Evolutionary conservation across 37 sponge, comb jelly and placozoan species (phyloP).

Genomic region (Cliona cf. orientalis): DNA sequence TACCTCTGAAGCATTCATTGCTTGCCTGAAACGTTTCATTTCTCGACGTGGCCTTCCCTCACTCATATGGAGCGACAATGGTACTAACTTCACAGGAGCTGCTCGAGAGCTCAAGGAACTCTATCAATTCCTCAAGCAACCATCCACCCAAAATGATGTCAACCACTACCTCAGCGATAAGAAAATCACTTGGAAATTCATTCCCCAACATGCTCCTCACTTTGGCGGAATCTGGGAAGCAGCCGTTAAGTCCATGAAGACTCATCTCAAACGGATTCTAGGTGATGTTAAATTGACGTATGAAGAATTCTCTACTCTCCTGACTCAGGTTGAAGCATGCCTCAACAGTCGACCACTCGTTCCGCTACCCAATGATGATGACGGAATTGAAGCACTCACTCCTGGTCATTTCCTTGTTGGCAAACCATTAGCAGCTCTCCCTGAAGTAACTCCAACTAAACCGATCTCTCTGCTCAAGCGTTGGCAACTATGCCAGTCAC

Average conservation of each 20-base stretch:
- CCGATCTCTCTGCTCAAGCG: background rate
- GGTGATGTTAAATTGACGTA: slow-evolving; percentile 16
- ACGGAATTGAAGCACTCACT: slow-evolving; percentile 29
- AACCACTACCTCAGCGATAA: background rate
- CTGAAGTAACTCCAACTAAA: background rate
- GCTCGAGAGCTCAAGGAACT: slow-evolving; percentile 36
- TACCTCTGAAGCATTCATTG: slow-evolving; percentile 41
- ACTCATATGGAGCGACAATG: slow-evolving; percentile 52
- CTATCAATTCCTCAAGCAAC: slow-evolving; percentile 8
- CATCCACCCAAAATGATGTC: slow-evolving; percentile 9
- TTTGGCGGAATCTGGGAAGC: slow-evolving; percentile 54
- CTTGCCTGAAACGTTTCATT: slow-evolving; percentile 29
- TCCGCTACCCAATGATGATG: slow-evolving; percentile 32
- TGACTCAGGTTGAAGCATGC: slow-evolving; percentile 36
- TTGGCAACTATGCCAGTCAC: slow-evolving; percentile 29
- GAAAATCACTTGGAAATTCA: slow-evolving; percentile 41
- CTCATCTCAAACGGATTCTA: slow-evolving; percentile 24
- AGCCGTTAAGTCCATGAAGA: slow-evolving; percentile 34
- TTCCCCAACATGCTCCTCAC: slow-evolving; percentile 49
- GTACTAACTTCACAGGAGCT: slow-evolving; percentile 47
- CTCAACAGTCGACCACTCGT: slow-evolving; percentile 36
- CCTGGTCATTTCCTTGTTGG: slow-evolving; percentile 57
- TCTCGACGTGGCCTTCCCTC: slow-evolving; percentile 31
- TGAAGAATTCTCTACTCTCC: slow-evolving; percentile 36
- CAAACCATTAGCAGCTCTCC: slow-evolving; percentile 21